Conservation (phyloP, 2,888 invertebrate genomes). For the Xestia rhomboidea region DNA sequence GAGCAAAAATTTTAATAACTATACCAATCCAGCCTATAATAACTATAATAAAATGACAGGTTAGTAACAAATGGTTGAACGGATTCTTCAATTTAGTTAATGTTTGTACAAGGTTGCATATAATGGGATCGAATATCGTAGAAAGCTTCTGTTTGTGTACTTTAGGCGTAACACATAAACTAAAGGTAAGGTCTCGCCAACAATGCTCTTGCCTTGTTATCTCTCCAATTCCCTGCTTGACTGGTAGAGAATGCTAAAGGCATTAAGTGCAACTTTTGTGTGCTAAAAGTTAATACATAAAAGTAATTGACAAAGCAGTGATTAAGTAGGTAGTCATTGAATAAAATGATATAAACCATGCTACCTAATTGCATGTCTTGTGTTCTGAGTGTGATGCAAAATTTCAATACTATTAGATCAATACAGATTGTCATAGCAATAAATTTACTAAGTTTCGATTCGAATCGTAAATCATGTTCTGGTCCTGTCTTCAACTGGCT, state of each 20-base stretch:
- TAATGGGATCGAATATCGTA: neutral
- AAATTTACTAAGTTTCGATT: neutral
- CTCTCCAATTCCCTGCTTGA: neutral
- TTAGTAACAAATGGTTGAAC: neutral
- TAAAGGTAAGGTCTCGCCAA: neutral
- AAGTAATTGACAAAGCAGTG: neutral
- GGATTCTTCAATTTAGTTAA: neutral
- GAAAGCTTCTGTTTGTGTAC: neutral
- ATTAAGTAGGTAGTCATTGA: neutral
- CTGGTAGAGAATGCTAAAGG: neutral
- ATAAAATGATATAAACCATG: neutral
- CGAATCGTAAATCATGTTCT: neutral
- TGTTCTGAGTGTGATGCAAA: neutral
- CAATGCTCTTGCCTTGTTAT: neutral
- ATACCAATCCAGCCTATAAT: neutral
- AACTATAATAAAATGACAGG: neutral
- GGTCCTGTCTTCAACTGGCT: neutral
- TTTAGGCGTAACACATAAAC: neutral
- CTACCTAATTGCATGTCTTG: neutral
- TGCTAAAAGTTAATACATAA: neutral
- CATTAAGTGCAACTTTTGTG: neutral
- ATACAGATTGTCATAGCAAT: neutral
- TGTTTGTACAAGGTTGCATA: neutral
- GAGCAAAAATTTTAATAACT: neutral
- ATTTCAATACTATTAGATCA: neutral